A percentile compares a stretch with the other conserved stretches of the same genome.
These are phyloP conservation scores for Doris montereyensis DNA, from an alignment of 2,888 invertebrate genomes.

Conservation along the genomic window DNA sequence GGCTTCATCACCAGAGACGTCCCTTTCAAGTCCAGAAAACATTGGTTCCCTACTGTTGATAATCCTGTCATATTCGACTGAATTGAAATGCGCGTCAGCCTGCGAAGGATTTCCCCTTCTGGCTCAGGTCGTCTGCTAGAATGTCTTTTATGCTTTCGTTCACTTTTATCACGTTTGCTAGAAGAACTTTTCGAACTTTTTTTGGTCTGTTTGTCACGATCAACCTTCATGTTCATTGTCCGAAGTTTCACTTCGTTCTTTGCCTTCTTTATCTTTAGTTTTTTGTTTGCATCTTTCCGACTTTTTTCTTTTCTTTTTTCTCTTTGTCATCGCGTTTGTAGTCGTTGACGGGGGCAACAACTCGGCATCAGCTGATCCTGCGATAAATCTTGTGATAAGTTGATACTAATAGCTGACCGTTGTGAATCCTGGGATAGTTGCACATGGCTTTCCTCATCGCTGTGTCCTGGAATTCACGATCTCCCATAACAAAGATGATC, in stretches of 20 bases:
- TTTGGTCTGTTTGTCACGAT: conserved; percentile 35
- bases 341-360: conserved; percentile 33
- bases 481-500: conserved; percentile 41
- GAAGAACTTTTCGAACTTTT: conserved; percentile 37
- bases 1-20: conserved; percentile 51
- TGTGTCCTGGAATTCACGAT: conserved; percentile 37
- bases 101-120: conserved; percentile 60
- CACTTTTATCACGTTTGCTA: conserved; percentile 44
- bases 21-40: conserved; percentile 64
- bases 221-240: conserved; percentile 21
- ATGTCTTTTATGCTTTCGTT: conserved; percentile 46
- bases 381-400: conserved; percentile 45
- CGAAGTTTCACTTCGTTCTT: conserved; percentile 18
- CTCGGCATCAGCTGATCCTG: conserved; percentile 49
- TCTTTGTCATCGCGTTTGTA: conserved; percentile 47
- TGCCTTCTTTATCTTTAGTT: conserved; percentile 18
- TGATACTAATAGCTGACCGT: conserved; percentile 38
- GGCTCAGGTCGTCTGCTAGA: conserved; percentile 64
- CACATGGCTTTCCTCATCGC: conserved; percentile 9
- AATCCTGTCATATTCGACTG: conserved; percentile 63
- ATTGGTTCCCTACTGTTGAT: conserved; percentile 65
- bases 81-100: conserved; percentile 35
- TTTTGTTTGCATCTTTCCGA: conserved; percentile 38
- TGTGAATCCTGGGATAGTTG: conserved; percentile 44
- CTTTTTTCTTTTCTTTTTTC: conserved; percentile 50